Percentiles rank a stretch among this genome's conserved stretches.
phyloP scores from a whole-genome alignment of 2,113 vertebrate genomes.

The Sphyrna mokarran region DNA sequence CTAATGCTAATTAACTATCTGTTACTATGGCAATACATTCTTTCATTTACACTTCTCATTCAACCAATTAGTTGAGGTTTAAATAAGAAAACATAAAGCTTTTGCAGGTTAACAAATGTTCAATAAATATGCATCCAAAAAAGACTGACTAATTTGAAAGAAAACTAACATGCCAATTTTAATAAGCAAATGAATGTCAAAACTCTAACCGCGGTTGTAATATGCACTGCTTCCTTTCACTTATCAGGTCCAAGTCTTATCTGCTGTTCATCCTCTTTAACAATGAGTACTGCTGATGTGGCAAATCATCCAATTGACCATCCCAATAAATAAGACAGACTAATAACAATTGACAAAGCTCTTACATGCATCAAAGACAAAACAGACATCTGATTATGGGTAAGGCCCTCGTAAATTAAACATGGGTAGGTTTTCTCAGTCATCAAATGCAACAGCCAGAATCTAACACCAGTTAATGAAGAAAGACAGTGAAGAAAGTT shows the following conservation, averaged over 20 bases:
- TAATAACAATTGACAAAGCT: background rate
- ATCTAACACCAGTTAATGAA: background rate
- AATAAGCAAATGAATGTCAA: background rate
- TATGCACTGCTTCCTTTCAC: background rate
- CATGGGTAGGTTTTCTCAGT: background rate
- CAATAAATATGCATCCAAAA: background rate
- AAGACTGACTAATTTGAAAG: background rate
- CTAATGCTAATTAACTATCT: background rate
- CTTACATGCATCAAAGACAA: background rate
- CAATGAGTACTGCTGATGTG: background rate
- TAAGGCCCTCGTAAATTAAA: background rate
- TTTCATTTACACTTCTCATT: slow-evolving; percentile 25
- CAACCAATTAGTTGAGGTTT: slow-evolving; percentile 20
- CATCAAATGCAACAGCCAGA: background rate
- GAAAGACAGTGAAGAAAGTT: no score
- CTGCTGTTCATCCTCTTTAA: background rate
- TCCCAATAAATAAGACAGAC: background rate
- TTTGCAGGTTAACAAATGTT: background rate
- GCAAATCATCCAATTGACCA: background rate
- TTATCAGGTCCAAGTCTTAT: background rate
- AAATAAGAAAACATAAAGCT: background rate
- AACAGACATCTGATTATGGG: background rate
- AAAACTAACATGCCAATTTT: background rate
- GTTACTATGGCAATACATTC: background rate
- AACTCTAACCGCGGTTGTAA: background rate